Evolutionary conservation across 2,888 invertebrate genomes (phyloP), one percentile per base, ranked within the genome.

Genomic region (Lordiphosa fenestrarum): DNA sequence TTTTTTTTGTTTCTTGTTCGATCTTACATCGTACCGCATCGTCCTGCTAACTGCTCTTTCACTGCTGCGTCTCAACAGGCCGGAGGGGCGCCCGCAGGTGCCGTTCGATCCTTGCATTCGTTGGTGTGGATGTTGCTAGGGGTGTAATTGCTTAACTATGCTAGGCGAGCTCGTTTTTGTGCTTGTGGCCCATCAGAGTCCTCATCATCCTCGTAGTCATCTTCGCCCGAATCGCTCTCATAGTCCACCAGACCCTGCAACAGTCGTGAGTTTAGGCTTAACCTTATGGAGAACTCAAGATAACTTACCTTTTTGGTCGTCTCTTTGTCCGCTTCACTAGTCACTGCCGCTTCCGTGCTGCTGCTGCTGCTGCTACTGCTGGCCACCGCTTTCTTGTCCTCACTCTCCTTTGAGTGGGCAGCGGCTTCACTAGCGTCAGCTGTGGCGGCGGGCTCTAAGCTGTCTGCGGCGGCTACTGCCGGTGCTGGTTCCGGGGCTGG

Each of bases 151-250:
- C 53, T 41, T 36, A 63, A 89, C 89, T 90, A 90, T 88, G 83
- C 89, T 66, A 89, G 71, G 68, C 90, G 90, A 63, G 89, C 86
- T 69, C 90, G 89, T 71, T 90, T 90, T 80, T 88, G 87, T 82
- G 87, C 85, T 65, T 89, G 90, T 60, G 87, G 73, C 42, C 86
- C 87, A 66, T 88, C 86, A 9, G 61, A 54, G 33, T 88, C 88
- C 33, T 94, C 94, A n/a, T 87, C 87, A 46, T 87, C 87, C 49
- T 86, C 75, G 67, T 96, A 95, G 62, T 96, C 96, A 60, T 97
- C 97, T 86, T 98, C 98, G 86, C 98, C 98, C 0, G 98, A 98
- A 90, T 98, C 98, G 56, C 96, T 98, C 88, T 98, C 98, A 87
- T 98, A 98, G 90, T 98, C 98, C 67, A 98, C 98, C 86, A 98